Base-by-base conservation (phyloP, 2,888 invertebrate genomes). In the Drosophila nr. medialis region DNA sequence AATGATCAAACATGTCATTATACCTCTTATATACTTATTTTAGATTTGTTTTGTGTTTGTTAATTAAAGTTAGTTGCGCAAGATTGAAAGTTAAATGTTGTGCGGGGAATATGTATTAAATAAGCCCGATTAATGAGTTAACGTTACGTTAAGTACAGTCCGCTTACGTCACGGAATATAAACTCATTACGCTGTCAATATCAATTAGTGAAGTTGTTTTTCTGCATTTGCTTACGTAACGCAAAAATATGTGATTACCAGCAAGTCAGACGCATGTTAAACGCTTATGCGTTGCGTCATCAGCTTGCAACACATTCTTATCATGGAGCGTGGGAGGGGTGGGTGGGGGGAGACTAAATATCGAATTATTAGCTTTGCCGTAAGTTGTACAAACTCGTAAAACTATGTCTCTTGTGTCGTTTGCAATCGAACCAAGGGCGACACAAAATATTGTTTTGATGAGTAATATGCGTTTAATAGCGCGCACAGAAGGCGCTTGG, bases 381-480 rank as follows among this genome's bases (percentile, higher is more conserved):
- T 53, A 64, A 67, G 69, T 66, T 53, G 50, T 42, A 53, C 38
- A 79, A 55, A 48, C 61, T 60, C 75, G 56, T 75, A 66, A 72
- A 81, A 74, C 73, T 40, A 70, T 75, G 75, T 72, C 30, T 48
- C 45, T 62, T 65, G 38, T 63, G 67, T 45, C 64, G 62, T 80
- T 72, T 64, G 67, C 60, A 72, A 72, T 70, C 72, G 74, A 70
- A 61, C 15, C 30, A 51, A 59, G 54, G 72, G 72, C 86, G 73
- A 71, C 81, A 80, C 55, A 75, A 78, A 85, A 77, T 79, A 86
- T 86, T 72, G 70, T 88, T 88, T 83, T 75, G 75, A 88, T 88
- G 84, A 85, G 88, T 88, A 80, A 85, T 86, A 81, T 81, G 77
- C 75, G 86, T 73, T 88, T 86, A 88, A 85, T 88, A 77, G 88